Base-by-base conservation (phyloP, 2,888 invertebrate species). In the Drosophila austrosaltans region DNA sequence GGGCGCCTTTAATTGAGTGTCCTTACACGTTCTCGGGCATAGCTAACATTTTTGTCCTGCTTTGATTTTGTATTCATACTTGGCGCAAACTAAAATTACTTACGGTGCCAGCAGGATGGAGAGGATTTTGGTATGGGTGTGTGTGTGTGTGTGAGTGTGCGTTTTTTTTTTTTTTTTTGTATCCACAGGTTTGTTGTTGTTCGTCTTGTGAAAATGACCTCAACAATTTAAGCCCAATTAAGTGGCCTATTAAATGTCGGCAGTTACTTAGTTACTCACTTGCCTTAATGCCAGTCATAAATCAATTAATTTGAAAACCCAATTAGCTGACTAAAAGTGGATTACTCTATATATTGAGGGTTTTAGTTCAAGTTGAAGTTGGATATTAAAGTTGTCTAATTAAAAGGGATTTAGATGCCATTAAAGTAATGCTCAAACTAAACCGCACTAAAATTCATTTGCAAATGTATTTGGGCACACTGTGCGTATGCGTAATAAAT, bases 241-340 rank as follows among this genome's bases (percentile, higher is more conserved):
- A 48, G 59, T 56, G 36, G 63, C 63, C 57, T 62, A 62, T 63
- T 60, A 67, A 67, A 42, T 67, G 73, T 64, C 66, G 56, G 39
- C 12, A 40, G 28, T 39, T 25, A 44, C 48, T 48, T 25, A 57
- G 62, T 25, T 66, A 73, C 60, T 61, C 53, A 56, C 16, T 54
- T 22, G 25, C 36, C 36, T 68, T 66, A 75, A 66, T 69, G 76
- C 60, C 69, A 62, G 63, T 61, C 87, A 78, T 89, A 89, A 89
- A 87, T 89, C 87, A 83, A 87, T 83, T 89, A 87, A 81, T 81
- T 83, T 78, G 54, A 62, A 72, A 87, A 83, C 82, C 69, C 76
- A 83, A 83, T 83, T 89, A 83, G 78, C 72, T 64, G 62, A 60
- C 60, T 63, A 56, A 69, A 64, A 25, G 63, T 53, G 66, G 57